phyloP scores from a whole-genome alignment of 2,113 vertebrate genomes.

The Rhombomys opimus region DNA sequence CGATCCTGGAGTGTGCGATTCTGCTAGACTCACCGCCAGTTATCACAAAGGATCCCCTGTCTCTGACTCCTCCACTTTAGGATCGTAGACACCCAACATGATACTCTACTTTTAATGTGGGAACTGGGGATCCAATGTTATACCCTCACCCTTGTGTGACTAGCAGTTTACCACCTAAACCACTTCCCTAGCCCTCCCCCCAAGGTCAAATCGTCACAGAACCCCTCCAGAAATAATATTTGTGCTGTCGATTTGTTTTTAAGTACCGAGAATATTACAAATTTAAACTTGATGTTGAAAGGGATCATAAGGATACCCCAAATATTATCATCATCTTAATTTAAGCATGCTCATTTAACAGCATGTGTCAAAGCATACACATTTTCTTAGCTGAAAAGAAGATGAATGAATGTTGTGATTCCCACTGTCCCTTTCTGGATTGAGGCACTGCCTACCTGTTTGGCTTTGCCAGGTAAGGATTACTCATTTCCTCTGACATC shows the following conservation, averaged over 20 bases:
- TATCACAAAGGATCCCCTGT: background rate
- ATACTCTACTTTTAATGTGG: background rate
- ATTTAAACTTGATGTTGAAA: background rate
- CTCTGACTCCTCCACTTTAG: background rate
- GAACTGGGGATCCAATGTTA: background rate
- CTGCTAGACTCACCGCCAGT: too few relatives aligned
- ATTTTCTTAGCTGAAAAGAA: background rate
- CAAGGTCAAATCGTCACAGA: background rate
- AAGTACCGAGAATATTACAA: background rate
- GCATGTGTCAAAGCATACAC: background rate
- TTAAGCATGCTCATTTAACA: background rate
- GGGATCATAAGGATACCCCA: background rate
- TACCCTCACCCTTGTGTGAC: background rate
- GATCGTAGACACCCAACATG: background rate
- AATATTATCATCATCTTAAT: background rate
- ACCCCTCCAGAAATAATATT: background rate
- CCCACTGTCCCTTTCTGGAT: slow-evolving; percentile 64
- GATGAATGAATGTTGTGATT: background rate
- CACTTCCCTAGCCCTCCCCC: background rate
- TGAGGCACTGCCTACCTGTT: slow-evolving; percentile 32
- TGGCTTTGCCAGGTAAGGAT: slow-evolving; percentile 59
- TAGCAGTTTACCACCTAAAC: background rate
- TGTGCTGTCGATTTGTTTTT: background rate
- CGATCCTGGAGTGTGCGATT: background rate
- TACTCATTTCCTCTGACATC: slow-evolving; percentile 78